Evolutionary conservation across 2,888 invertebrate genomes (phyloP).

Genomic region (Drosophila meridiana): DNA sequence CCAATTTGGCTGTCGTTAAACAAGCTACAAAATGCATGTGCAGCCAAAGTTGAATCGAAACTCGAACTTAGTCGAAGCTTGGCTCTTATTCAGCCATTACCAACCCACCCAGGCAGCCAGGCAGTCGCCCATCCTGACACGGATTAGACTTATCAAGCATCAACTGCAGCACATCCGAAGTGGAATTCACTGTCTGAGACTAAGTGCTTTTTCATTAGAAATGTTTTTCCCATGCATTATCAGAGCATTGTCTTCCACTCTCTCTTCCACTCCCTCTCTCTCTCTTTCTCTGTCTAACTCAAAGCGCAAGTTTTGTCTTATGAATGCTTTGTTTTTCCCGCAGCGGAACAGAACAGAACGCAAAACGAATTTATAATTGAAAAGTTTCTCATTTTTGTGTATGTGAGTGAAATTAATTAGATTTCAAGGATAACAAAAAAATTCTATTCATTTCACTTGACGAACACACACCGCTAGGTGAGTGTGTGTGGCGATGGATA

Average conservation of each 20-base stretch:
- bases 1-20: conserved; percentile 65
- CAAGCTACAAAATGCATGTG: conserved; percentile 73
- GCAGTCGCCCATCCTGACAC: not conserved
- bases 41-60: conserved; percentile 49
- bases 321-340: conserved; percentile 12
- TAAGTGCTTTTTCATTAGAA: conserved; percentile 75
- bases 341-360: conserved; percentile 14
- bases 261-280: not conserved
- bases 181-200: conserved; percentile 62
- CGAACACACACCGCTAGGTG: not conserved
- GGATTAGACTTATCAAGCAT: conserved; percentile 21
- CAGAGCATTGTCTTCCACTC: not conserved
- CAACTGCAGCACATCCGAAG: conserved; percentile 45
- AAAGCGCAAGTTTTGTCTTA: conserved; percentile 29
- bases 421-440: conserved; percentile 15
- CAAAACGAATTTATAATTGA: conserved; percentile 56
- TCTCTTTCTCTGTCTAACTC: not conserved
- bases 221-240: conserved; percentile 42
- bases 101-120: not conserved
- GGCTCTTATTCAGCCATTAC: conserved; percentile 57
- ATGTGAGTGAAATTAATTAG: conserved; percentile 48
- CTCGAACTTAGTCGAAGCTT: conserved; percentile 23
- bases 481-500: not conserved
- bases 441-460: conserved; percentile 23
- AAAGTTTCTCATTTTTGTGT: conserved; percentile 39